Evolutionary conservation across 2,113 vertebrate genomes (phyloP).

Genomic region (Sceloporus undulatus): DNA sequence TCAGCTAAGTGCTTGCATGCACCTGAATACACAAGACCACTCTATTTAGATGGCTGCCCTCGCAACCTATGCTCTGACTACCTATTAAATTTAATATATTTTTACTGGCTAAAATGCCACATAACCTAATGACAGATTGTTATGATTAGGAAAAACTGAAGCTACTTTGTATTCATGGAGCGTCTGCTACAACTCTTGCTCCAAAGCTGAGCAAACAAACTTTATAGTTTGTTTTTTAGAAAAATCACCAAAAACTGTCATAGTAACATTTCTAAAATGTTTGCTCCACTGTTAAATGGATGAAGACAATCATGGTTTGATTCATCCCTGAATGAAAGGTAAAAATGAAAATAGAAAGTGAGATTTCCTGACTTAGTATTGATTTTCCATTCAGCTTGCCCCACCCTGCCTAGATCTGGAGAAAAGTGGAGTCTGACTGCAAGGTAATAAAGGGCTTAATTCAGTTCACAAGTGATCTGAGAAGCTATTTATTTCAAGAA

Average conservation of each 20-base stretch:
- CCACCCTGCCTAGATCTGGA: no score
- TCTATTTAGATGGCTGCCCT: not conserved
- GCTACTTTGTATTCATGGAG: not conserved
- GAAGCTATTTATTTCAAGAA: no score
- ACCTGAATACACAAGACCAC: slow-evolving; percentile 1
- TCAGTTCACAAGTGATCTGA: no score
- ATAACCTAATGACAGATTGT: not conserved
- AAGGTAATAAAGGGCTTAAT: no score
- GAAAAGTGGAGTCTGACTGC: no score
- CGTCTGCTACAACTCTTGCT: slow-evolving; percentile 10
- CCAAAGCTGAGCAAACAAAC: not conserved
- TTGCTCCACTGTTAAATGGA: no score
- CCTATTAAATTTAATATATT: not conserved
- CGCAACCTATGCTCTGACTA: fast-evolving
- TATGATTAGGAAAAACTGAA: not conserved
- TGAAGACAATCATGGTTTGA: no score
- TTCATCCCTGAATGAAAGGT: no score
- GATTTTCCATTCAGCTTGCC: no score
- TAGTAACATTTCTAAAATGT: not conserved
- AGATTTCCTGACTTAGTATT: no score
- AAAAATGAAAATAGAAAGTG: no score
- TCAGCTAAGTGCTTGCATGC: not conserved
- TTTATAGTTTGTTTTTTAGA: no score
- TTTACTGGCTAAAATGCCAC: not conserved
- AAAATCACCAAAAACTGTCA: not conserved